Evolutionary conservation across 2,113 vertebrate species (phyloP), one percentile per base, ranked within the genome.

Genomic region (Pelobates fuscus): DNA sequence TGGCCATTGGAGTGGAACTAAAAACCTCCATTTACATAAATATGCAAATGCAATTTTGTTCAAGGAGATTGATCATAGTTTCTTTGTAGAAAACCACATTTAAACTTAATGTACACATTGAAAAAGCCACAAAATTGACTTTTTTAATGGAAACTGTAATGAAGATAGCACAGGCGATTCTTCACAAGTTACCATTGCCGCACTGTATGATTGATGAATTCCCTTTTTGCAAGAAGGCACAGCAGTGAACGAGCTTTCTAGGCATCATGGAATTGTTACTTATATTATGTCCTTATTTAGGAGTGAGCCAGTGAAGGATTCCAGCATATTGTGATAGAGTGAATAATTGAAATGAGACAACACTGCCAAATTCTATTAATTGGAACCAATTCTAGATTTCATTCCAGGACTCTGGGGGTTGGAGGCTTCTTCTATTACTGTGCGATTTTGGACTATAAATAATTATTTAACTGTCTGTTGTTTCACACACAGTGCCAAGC

Each of bases 251-350:
- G 4, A 17, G 44, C 10, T 49, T 44, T 11, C 7, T 29, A 37
- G n/a, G 27, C 30, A 59, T 65, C 57, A 44, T 46, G n/a, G n/a
- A 30, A 29, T 26, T 61, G 37, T n/a, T 52, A n/a, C 21, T 52
- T 55, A 27, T 49, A 27, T 59, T 72, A 62, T n/a, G 59, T 60
- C 10, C n/a, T 67, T 77, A 66, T 68, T 65, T 60, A 66, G 23
- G 64, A 49, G 24, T 17, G 25, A 12, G 21, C 37, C n/a, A 20
- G 63, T 37, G 8, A 11, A 29, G 30, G 57, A 43, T 67, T 21
- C 14, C 14, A 17, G 11, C 12, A 21, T 49, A 67, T 67, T 67
- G 72, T 67, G n/a, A 32, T 57, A 14, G 32, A 2, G 7, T 24
- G 62, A 65, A 43, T 43, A 43, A 65, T 23, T 12, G 17, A 37